Evolutionary conservation across 2,797 vertebrate species (phyloP), one percentile per base, ranked within the genome.

Genomic region (Chiropotes sagulatus): DNA sequence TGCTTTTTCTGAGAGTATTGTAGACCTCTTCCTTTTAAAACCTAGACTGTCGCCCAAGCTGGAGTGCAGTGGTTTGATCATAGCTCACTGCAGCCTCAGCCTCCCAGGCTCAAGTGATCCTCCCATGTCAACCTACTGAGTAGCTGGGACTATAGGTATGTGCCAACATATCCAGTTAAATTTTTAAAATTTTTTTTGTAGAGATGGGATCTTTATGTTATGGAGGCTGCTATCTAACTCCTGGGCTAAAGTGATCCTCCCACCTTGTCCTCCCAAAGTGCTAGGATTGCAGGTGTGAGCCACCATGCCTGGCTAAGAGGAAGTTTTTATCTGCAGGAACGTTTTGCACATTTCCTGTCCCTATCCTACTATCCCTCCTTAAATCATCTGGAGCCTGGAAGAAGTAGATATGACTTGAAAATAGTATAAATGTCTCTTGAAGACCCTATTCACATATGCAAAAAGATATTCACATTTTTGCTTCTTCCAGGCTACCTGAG

Each of bases 381-480:
- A 88, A 92, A 94, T 90, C 3, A 0, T 93, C 67, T n/a, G 89
- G 84, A 79, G 97, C 58, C 57, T 67, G 36, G 54, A 98, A 78
- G 88, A 95, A 88, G 80, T 96, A 80, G 20, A 76, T 93, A 75
- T 96, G 26, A 92, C 2, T 94, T 58, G 92, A 73, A 91, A 96
- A 94, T 64, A 83, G 92, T 26, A 33, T 58, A 13, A 20, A 17
- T 64, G 78, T 95, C 33, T 98, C 87, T 96, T 92, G 92, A 97
- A 94, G 20, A 79, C 30, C 0, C 85, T 75, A 94, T 87, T 87
- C 79, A 83, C 93, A 97, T 92, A 93, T n/a, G 90, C 95, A 78
- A 97, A 98, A 98, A 48, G 44, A 75, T 96, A 96, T 96, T 98
- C 82, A 85, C 70, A 93, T 97, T 96, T 97, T 81, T 83, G 82